Percentiles rank a stretch among this genome's conserved stretches.
phyloP scores from a whole-genome alignment of 53 echinoderm and acorn worm genomes.

The Paracentrotus lividus region DNA sequence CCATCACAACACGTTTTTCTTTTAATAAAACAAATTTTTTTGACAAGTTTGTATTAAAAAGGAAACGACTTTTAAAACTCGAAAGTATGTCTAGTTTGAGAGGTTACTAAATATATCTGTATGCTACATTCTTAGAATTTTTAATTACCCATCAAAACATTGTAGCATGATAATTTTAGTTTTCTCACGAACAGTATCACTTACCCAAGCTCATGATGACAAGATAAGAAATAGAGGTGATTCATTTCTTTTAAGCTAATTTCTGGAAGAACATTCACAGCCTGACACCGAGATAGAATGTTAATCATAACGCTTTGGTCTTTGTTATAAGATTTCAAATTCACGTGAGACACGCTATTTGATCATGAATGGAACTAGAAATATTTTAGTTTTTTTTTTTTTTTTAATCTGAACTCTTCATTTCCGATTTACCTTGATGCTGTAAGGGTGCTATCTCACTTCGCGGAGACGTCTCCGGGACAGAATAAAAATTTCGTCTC shows the following conservation, averaged over 20 bases:
- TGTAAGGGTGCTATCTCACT: too few species aligned
- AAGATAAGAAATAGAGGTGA: background rate
- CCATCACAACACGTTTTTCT: too few species aligned
- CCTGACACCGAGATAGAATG: background rate
- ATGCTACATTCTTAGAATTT: background rate
- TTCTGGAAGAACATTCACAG: background rate
- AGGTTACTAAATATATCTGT: too few species aligned
- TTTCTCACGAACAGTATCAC: background rate
- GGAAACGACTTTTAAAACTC: too few species aligned
- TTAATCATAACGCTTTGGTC: background rate
- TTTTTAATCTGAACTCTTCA: too few species aligned
- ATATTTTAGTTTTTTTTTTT: too few species aligned
- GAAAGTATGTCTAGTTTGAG: too few species aligned
- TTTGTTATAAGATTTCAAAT: background rate
- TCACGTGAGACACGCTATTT: background rate
- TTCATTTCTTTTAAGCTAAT: constrained; percentile 26
- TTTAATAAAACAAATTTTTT: too few species aligned
- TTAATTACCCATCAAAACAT: background rate
- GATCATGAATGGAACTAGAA: background rate
- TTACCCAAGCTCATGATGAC: background rate
- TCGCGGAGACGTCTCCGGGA: too few species aligned
- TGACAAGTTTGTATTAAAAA: too few species aligned
- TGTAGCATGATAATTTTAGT: background rate
- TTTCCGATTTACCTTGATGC: too few species aligned
- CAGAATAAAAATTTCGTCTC: too few species aligned